These are phyloP conservation scores for Aricia agestis DNA, from an alignment of 1,140 invertebrate genomes.

Conservation along the genomic window DNA sequence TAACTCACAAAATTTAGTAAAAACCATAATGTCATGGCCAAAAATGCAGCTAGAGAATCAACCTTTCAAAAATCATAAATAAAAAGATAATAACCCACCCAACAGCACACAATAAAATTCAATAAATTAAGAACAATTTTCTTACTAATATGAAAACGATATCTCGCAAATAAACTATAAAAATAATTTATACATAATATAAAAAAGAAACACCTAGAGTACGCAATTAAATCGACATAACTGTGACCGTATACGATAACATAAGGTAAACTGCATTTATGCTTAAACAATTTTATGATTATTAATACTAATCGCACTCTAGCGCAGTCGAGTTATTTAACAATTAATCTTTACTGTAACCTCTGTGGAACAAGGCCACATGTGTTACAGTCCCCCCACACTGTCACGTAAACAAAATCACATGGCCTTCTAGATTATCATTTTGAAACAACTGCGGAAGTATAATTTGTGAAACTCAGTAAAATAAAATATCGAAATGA, in stretches of 20 bases:
- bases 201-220: too few species aligned
- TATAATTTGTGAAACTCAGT: slow-evolving; percentile 18
- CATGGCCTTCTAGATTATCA: slow-evolving; percentile 50
- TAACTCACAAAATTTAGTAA: too few species aligned
- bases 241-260: not conserved
- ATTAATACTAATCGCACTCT: not conserved
- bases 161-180: too few species aligned
- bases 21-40: too few species aligned
- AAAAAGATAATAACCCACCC: too few species aligned
- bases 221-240: not conserved
- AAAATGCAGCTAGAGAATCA: too few species aligned
- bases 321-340: not conserved
- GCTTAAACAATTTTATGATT: not conserved
- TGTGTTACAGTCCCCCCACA: slow-evolving; percentile 41
- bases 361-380: slow-evolving; percentile 53
- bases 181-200: too few species aligned
- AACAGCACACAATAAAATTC: too few species aligned
- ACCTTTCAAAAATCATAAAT: too few species aligned
- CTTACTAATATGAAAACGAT: too few species aligned
- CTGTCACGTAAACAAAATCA: slow-evolving; percentile 26
- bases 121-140: too few species aligned
- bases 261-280: not conserved
- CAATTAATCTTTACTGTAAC: slow-evolving; percentile 14
- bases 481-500: slow-evolving; percentile 33
- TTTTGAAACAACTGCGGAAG: slow-evolving; percentile 24